phyloP scores from a whole-genome alignment of 2,113 vertebrate genomes.

The Channa maculata region DNA sequence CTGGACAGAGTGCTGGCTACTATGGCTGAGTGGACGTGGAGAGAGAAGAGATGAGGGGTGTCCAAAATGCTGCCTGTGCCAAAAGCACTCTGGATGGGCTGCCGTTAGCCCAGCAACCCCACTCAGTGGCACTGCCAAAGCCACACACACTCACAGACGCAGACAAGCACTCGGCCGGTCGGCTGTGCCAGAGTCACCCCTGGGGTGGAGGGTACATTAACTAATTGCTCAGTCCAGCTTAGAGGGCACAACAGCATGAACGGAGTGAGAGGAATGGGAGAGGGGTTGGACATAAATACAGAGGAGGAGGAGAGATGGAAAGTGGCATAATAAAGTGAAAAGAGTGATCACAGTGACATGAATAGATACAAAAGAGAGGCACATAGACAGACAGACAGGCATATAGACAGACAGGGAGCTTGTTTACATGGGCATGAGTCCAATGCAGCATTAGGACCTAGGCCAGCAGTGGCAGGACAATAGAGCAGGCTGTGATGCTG shows the following conservation, averaged over 20 bases:
- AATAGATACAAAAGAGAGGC: slow-evolving; percentile 32
- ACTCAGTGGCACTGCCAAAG: slow-evolving; percentile 47
- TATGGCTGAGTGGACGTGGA: slow-evolving; percentile 50
- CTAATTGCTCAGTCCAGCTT: slow-evolving; percentile 75
- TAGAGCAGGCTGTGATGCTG: slow-evolving; percentile 48
- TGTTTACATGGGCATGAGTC: slow-evolving; percentile 65
- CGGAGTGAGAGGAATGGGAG: slow-evolving; percentile 35
- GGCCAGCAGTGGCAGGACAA: slow-evolving; percentile 66
- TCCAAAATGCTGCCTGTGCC: slow-evolving; percentile 58
- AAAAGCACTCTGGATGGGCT: slow-evolving; percentile 60
- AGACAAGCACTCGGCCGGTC: slow-evolving; percentile 31
- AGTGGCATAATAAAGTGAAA: slow-evolving; percentile 41
- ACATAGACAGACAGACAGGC: slow-evolving; percentile 29
- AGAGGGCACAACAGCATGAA: slow-evolving; percentile 53
- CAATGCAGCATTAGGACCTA: slow-evolving; percentile 60
- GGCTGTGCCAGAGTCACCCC: slow-evolving; percentile 63
- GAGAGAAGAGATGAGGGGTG: slow-evolving; percentile 46
- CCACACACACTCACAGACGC: slow-evolving; percentile 26
- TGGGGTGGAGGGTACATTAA: slow-evolving; percentile 74
- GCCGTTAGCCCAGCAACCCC: slow-evolving; percentile 48
- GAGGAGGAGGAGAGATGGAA: slow-evolving; percentile 28
- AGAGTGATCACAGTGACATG: slow-evolving; percentile 42
- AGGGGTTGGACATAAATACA: slow-evolving; percentile 16
- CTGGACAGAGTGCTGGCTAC: slow-evolving; percentile 45
- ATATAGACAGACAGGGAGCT: slow-evolving; percentile 42